Conservation (phyloP, 2,797 vertebrate genomes). For the Syncerus caffer region DNA sequence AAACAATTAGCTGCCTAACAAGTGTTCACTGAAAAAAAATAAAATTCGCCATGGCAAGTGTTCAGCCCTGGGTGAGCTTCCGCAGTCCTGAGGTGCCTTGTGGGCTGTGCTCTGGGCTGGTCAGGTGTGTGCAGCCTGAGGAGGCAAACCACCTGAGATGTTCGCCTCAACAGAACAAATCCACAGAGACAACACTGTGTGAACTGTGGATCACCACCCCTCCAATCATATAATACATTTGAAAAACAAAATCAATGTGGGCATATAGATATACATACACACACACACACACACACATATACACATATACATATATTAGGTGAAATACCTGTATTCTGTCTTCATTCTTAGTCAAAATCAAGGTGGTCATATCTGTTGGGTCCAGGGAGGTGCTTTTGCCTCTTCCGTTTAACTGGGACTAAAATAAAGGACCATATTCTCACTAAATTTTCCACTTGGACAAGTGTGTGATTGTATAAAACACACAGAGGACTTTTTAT, state of each 20-base stretch:
- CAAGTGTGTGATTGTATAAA: not conserved
- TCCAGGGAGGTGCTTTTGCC: not conserved
- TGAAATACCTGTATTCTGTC: constrained; percentile 49
- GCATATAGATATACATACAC: rapidly evolving
- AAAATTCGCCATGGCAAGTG: not conserved
- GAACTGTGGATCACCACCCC: not conserved
- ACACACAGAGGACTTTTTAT: not conserved
- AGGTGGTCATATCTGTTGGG: not conserved
- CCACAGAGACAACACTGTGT: not conserved
- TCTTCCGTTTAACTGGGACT: constrained; percentile 30
- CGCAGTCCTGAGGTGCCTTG: not conserved
- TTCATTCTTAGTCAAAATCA: constrained; percentile 31
- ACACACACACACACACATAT: rapidly evolving
- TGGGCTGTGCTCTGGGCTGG: not conserved
- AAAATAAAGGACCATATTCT: constrained; percentile 43
- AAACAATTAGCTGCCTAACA: not conserved
- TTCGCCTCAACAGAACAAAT: not conserved
- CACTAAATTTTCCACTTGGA: not conserved
- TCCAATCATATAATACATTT: not conserved
- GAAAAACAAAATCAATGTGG: not conserved
- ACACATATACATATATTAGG: not conserved
- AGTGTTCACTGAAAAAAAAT: not conserved
- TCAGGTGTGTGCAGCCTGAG: not conserved
- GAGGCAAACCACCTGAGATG: not conserved
- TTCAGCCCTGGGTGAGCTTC: not conserved